phyloP scores from a whole-genome alignment of 2,888 invertebrate species.

The Furcula furcula region DNA sequence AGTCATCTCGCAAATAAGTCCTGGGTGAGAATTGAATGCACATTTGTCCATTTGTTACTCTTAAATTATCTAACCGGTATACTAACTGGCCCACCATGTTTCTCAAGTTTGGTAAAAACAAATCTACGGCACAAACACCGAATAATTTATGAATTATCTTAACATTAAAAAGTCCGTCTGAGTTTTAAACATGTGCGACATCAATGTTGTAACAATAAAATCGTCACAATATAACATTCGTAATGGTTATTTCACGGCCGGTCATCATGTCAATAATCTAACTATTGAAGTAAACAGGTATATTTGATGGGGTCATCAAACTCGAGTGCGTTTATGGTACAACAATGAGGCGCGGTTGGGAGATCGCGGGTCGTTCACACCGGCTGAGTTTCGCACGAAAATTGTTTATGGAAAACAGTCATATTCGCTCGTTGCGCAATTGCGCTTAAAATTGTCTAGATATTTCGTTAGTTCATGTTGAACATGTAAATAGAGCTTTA shows the following conservation, averaged over 20 bases:
- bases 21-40: no score
- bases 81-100: no score
- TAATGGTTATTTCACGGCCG: conserved; percentile 24
- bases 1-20: no score
- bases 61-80: no score
- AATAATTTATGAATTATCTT: no score
- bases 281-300: conserved; percentile 31
- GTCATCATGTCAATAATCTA: conserved; percentile 32
- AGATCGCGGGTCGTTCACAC: conserved; percentile 34
- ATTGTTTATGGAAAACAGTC: conserved; percentile 36
- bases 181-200: conserved; percentile 2
- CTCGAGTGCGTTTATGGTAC: conserved; percentile 24
- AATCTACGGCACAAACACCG: no score
- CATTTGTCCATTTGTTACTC: no score
- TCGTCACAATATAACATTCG: conserved; percentile 4
- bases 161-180: no score
- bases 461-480: background rate
- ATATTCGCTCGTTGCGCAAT: conserved; percentile 25
- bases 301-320: conserved; percentile 34
- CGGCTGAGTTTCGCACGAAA: conserved; percentile 28
- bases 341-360: conserved; percentile 38
- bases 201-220: conserved; percentile 2
- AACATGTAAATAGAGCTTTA: no score
- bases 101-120: no score
- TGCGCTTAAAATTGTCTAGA: background rate